phyloP scores from a whole-genome alignment of 1,140 invertebrate species.

The Neodiprion lecontei region DNA sequence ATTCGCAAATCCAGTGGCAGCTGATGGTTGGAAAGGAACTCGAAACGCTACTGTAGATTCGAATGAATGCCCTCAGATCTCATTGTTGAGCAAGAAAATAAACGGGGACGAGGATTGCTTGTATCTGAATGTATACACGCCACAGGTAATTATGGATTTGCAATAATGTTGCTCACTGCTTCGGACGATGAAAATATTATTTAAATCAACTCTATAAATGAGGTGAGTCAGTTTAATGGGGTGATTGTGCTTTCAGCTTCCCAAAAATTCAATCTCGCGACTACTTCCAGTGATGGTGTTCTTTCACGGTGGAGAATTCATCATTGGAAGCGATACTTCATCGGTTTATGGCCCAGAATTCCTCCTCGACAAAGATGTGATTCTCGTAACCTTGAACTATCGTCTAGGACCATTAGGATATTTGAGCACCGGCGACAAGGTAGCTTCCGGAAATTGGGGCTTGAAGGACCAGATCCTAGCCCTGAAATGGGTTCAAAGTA shows the following conservation, averaged over 20 bases:
- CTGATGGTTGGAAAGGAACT: slow-evolving; percentile 36
- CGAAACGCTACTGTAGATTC: slow-evolving; percentile 25
- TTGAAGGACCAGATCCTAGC: slow-evolving; percentile 62
- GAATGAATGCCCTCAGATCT: slow-evolving; percentile 24
- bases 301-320: slow-evolving; percentile 61
- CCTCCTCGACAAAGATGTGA: slow-evolving; percentile 64
- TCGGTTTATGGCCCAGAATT: slow-evolving; percentile 57
- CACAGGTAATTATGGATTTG: slow-evolving; percentile 51
- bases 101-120: slow-evolving; percentile 66
- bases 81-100: neutral
- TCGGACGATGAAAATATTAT: neutral
- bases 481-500: slow-evolving; percentile 57
- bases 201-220: neutral
- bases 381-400: slow-evolving; percentile 67
- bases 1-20: slow-evolving; percentile 32
- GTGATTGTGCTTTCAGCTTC: neutral
- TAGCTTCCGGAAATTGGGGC: slow-evolving; percentile 56
- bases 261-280: slow-evolving; percentile 7
- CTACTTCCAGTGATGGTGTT: slow-evolving; percentile 59
- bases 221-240: no score
- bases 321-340: slow-evolving; percentile 46
- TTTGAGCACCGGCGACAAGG: slow-evolving; percentile 53
- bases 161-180: neutral
- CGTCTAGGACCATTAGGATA: slow-evolving; percentile 66
- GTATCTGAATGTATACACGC: slow-evolving; percentile 69